phyloP scores from a whole-genome alignment of 2,113 vertebrate genomes.

The Pachycephala philippinensis region DNA sequence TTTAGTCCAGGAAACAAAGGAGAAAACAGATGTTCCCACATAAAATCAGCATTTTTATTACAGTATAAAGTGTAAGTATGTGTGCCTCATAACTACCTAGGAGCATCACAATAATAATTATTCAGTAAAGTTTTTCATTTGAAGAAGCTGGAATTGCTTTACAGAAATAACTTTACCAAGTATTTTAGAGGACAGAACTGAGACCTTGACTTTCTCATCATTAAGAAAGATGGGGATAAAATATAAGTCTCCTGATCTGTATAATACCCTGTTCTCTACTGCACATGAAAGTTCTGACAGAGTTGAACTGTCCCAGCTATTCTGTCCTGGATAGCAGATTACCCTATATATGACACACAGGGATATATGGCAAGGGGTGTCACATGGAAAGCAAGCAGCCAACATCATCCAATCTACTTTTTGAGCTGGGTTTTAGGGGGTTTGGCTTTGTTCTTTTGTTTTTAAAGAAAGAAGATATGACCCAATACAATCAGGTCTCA shows the following conservation, averaged over 20 bases:
- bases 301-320: neutral
- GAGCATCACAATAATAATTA: neutral
- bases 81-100: neutral
- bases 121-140: neutral
- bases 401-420: neutral
- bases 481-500: neutral
- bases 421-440: rapidly evolving
- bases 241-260: neutral
- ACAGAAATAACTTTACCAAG: neutral
- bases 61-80: neutral
- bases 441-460: neutral
- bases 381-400: neutral
- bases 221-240: neutral
- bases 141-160: neutral
- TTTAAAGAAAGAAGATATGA: neutral
- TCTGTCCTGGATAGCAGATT: neutral
- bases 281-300: neutral
- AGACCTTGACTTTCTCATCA: neutral
- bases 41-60: neutral
- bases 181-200: neutral
- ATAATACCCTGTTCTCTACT: neutral
- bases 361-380: neutral
- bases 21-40: neutral
- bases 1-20: neutral
- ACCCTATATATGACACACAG: neutral